Base-by-base conservation (phyloP, 2,113 vertebrate species). In the Dendrocopos noguchii region DNA sequence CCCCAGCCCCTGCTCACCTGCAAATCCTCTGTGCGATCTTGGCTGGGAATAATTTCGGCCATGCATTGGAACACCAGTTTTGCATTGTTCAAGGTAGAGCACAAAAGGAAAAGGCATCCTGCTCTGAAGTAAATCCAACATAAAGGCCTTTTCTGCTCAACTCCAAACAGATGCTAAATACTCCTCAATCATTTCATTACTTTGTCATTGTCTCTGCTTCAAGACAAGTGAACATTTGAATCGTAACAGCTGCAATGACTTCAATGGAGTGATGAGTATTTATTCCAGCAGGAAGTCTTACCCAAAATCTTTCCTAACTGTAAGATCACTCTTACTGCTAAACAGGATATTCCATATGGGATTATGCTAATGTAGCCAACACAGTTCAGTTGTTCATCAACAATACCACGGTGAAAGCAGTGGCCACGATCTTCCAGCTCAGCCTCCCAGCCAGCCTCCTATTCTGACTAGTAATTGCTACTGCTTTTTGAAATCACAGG, bases 241-340 rank as follows among this genome's bases (percentile, higher is more conserved):
- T 60, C 47, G 0, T 28, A 88, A 2, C 87, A 94, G 89, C 87
- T 96, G 89, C n/a, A 28, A 12, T 65, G 67, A 42, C 13, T 70
- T 91, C 86, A 87, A 74, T 24, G 65, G 71, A 76, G 81, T 47
- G 72, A 80, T 89, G 84, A 87, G 86, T 53, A 56, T 82, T 93
- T 82, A 59, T 92, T 94, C 56, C 79, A 74, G 67, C 75, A 92
- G 81, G 72, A 92, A 92, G 53, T 71, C 87, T 80, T 29, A 68
- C 55, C 74, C 92, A 68, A 61, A 80, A 77, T 89, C 87, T 87
- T 87, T 50, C 67, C 66, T n/a, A 68, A 31, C 75, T 59, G 21
- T 47, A n/a, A 64, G 60, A 70, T 87, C 60, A 72, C 60, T 70
- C 86, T 73, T 2, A 9, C 33, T 87, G 78, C 81, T 53, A 7